Percentiles rank a stretch among this genome's conserved stretches.
Conservation (phyloP, 2,888 invertebrate genomes). For the Pyrrhia umbra region DNA sequence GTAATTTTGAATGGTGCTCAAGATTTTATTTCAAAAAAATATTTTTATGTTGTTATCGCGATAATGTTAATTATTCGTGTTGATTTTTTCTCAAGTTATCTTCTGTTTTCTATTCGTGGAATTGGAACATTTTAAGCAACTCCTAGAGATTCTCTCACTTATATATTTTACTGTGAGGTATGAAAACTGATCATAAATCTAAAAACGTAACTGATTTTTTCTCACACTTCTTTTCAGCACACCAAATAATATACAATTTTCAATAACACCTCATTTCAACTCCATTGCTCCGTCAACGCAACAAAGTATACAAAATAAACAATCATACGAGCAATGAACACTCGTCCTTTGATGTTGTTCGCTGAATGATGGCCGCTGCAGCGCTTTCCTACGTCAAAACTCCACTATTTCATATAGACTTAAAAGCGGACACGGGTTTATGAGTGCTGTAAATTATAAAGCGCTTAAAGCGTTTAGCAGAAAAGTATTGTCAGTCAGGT, state of each 20-base stretch:
- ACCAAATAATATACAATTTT: constrained; percentile 54
- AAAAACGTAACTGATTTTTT: constrained; percentile 54
- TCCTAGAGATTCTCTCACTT: not conserved
- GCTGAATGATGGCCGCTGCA: constrained; percentile 72
- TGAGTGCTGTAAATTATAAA: constrained; percentile 80
- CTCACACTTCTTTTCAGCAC: constrained; percentile 49
- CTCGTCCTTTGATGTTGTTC: constrained; percentile 75
- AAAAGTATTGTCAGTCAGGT: constrained; percentile 74
- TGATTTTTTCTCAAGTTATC: not conserved
- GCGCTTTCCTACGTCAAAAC: constrained; percentile 67
- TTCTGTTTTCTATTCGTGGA: not conserved
- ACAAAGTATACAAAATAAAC: constrained; percentile 82
- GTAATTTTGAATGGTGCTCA: not conserved
- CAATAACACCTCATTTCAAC: constrained; percentile 61
- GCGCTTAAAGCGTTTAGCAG: constrained; percentile 64
- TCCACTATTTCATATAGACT: constrained; percentile 71
- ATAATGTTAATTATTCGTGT: not conserved
- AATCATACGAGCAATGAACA: constrained; percentile 66
- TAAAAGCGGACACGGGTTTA: constrained; percentile 82
- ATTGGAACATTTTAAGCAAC: not conserved
- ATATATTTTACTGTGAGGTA: not conserved
- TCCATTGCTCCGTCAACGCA: constrained; percentile 68
- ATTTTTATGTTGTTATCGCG: no score
- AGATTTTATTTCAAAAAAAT: no score
- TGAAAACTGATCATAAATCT: constrained; percentile 31